A percentile compares a stretch with the other conserved stretches of the same genome.
These are phyloP conservation scores for Meandrina meandrites DNA, from an alignment of 92 coral and sea anemone genomes.

Conservation along the genomic window DNA sequence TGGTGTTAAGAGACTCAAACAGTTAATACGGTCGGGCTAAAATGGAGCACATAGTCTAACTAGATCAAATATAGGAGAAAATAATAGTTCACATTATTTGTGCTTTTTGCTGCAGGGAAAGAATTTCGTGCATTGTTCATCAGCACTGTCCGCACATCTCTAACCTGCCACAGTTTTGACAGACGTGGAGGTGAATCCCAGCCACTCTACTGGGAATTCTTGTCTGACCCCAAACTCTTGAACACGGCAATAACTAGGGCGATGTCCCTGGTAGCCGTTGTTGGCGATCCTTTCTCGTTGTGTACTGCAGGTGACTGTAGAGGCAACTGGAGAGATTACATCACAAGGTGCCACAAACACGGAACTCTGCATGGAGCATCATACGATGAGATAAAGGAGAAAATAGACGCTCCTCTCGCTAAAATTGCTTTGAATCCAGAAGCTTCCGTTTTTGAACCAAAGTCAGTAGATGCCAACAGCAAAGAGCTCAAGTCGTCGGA, in stretches of 20 bases:
- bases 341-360: conserved; percentile 49
- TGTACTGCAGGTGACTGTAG: conserved; percentile 68
- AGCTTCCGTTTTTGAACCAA: conserved; percentile 38
- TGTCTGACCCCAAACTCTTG: conserved; percentile 59
- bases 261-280: conserved; percentile 73
- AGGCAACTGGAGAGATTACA: conserved; percentile 67
- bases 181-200: not conserved
- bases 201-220: conserved; percentile 38
- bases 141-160: conserved; percentile 75
- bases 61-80: not conserved
- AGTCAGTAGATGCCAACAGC: not conserved
- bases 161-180: conserved; percentile 45
- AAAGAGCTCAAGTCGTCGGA: not conserved
- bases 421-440: conserved; percentile 28
- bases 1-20: no score
- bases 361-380: conserved; percentile 51
- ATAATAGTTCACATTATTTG: not conserved
- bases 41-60: no score
- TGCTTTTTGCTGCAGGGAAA: conserved; percentile 44
- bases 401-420: conserved; percentile 17
- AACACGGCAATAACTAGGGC: conserved; percentile 85
- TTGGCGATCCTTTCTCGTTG: conserved; percentile 75
- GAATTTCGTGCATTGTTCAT: conserved; percentile 75
- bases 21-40: no score
- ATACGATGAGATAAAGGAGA: conserved; percentile 33